Evolutionary conservation across 2,888 invertebrate species (phyloP), one percentile per base, ranked within the genome.

Genomic region (Amphipoea oculea): DNA sequence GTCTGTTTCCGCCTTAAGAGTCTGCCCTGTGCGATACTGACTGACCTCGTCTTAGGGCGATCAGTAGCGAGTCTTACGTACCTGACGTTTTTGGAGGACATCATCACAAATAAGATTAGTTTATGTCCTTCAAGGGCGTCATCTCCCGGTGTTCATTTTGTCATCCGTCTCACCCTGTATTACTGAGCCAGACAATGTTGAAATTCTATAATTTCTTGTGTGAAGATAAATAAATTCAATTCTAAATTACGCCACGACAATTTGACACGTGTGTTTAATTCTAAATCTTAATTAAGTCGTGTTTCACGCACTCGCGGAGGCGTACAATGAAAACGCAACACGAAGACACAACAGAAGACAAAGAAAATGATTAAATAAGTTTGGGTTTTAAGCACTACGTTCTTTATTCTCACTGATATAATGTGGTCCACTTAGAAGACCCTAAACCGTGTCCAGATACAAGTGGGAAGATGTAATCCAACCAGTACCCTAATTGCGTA

Each of bases 241-340:
- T 63, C n/a, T 23, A 67, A 78, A 84, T 84, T 79, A 40, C 65
- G 62, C 67, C 48, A 17, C 70, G 69, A 66, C 48, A 36, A 23
- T 79, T 40, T 51, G 70, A 62, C 85, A 74, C 65, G 45, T 63
- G 60, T 73, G 73, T 74, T 62, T 42, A 57, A 85, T 42, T 69
- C 72, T 74, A 62, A 80, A 80, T 82, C 81, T 85, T 81, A 83
- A 83, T 83, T 74, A 85, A 71, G 67, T 57, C 70, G 57, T 67
- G 54, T 81, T 85, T 73, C n/a, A 83, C 85, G 82, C 85, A 51
- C 57, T 12, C 57, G 1, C 23, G 62, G 73, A 80, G 42, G 14
- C n/a, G 54, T 63, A 67, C 62, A 67, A 63, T 71, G 67, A 80
- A 71, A 85, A 48, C 40, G 9, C 23, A 71, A 71, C 4, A 36